Evolutionary conservation across 2,797 vertebrate species (phyloP).

Genomic region (Lepus townsendii): DNA sequence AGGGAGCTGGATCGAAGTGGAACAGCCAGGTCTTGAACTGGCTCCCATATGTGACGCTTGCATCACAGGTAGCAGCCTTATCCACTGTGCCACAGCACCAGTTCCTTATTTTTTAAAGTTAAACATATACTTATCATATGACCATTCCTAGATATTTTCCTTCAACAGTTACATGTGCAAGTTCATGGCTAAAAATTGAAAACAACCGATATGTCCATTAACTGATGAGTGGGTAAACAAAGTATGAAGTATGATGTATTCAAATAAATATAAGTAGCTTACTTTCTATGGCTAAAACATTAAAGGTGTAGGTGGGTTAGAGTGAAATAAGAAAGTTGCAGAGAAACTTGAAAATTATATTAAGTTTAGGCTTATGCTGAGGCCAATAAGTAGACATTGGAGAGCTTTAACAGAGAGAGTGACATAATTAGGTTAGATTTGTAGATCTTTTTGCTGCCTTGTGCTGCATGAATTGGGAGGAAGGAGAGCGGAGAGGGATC

Average conservation of each 20-base stretch:
- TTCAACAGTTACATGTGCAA: background rate
- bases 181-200: slow-evolving; percentile 16
- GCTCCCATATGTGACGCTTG: no score
- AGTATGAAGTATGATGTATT: background rate
- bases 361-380: slow-evolving; percentile 10
- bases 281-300: background rate
- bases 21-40: no score
- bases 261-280: slow-evolving; percentile 33
- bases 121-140: background rate
- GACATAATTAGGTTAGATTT: background rate
- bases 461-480: slow-evolving; percentile 1
- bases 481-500: background rate
- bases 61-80: no score
- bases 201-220: background rate
- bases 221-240: background rate
- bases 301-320: background rate
- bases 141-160: background rate
- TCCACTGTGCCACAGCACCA: no score
- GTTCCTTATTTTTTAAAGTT: background rate
- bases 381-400: background rate
- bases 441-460: slow-evolving; percentile 27
- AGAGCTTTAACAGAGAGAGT: slow-evolving; percentile 45
- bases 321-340: background rate
- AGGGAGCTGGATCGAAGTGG: no score
- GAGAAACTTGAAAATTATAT: background rate